Percentiles rank a stretch among this genome's conserved stretches.
Conservation (phyloP, 2,888 invertebrate species). For the Andrena hattorfiana region DNA sequence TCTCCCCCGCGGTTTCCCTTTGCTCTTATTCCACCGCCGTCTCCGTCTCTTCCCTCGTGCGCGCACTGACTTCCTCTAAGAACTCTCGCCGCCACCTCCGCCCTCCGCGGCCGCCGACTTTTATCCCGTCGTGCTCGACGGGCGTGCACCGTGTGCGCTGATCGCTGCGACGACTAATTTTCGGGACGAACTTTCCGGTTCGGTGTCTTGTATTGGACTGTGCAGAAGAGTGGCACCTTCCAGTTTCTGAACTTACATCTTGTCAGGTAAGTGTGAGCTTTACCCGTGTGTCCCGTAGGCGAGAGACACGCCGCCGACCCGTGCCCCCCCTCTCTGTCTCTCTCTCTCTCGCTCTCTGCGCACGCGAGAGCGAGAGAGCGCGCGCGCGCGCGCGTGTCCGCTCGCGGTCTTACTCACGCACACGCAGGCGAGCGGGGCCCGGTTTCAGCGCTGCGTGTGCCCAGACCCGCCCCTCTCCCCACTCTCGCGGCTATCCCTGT, state of each 20-base stretch:
- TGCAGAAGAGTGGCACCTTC: constrained; percentile 83
- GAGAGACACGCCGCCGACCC: constrained; percentile 36
- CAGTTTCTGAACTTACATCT: constrained; percentile 85
- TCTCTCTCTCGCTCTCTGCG: no score
- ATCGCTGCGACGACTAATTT: constrained; percentile 65
- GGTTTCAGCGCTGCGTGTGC: constrained; percentile 50
- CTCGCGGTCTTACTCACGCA: constrained; percentile 41
- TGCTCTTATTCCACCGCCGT: constrained; percentile 15
- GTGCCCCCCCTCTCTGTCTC: neutral
- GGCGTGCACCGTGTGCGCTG: neutral
- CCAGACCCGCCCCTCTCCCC: constrained; percentile 73
- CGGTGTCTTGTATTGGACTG: constrained; percentile 85
- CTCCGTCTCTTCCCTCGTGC: constrained; percentile 30
- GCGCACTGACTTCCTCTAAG: neutral
- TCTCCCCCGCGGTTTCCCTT: constrained; percentile 13
- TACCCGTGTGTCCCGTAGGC: constrained; percentile 74
- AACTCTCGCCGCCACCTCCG: constrained; percentile 1
- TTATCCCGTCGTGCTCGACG: neutral
- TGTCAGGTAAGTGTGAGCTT: constrained; percentile 85
- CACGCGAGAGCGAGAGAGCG: neutral
- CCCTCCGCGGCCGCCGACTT: constrained; percentile 8
- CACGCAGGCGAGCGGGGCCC: constrained; percentile 3
- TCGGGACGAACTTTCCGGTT: constrained; percentile 82
- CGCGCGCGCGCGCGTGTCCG: constrained; percentile 20
- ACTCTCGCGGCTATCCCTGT: constrained; percentile 22